Base-by-base conservation (phyloP, 1,140 invertebrate genomes). In the Glossosoma conforme region DNA sequence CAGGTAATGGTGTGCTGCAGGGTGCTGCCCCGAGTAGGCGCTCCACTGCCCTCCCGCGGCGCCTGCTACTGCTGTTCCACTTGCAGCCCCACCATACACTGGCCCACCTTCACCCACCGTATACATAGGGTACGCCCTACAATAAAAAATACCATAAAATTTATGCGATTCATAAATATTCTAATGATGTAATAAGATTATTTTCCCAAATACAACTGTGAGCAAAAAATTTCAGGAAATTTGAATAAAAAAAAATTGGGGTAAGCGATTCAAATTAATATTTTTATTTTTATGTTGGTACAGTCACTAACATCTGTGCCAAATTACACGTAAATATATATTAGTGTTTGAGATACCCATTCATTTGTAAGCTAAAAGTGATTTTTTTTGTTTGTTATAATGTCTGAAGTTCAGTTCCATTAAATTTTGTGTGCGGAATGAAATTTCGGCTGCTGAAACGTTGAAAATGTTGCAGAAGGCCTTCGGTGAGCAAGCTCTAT, bases 121-220 rank as follows among this genome's bases (percentile, higher is more conserved):
- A 65, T 91, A 91, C 25, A 91, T 87, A 51, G 87, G 86, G 75
- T 90, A 91, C 56, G 84, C 81, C 82, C 87, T 88, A 59, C 55
- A n/a, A n/a, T n/a, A n/a, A n/a, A n/a, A n/a, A n/a, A n/a, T 74
- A 69, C 53, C 65, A 61, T n/a, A n/a, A n/a, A n/a, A n/a, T n/a
- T n/a, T n/a, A 61, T 53, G 54, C 19, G 21, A 43, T 52, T 13
- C 13, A 24, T 17, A 37, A 53, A 17, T 21, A 40, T 13, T 8
- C 41, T 8, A 28, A 28, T 28, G n/a, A 28, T n/a, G 25, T 8
- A 28, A 28, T 28, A 53, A 20, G 20, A 38, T 40, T 21, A 45
- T 49, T 48, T 42, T 25, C 11, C 19, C 44, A n/a, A n/a, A 21
- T 35, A 17, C 33, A 35, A 6, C 33, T 11, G 9, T 11, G 5